A percentile compares a stretch with the other conserved stretches of the same genome.
phyloP scores from a whole-genome alignment of 2,888 invertebrate species.

The Ochropacha duplaris region DNA sequence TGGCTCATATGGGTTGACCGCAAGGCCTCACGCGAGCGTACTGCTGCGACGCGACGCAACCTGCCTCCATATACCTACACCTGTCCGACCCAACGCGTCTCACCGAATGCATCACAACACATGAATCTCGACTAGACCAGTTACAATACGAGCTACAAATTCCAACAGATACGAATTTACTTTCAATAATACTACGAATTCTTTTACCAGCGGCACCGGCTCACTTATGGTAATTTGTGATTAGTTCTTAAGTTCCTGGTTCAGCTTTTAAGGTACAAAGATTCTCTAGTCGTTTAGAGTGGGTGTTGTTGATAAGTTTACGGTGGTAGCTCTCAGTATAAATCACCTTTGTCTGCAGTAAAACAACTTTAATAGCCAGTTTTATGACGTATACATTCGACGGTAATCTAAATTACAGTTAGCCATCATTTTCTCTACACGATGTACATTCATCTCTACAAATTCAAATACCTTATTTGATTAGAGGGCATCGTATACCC shows the following conservation, averaged over 20 bases:
- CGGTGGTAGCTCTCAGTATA: constrained; percentile 8
- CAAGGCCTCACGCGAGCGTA: constrained; percentile 46
- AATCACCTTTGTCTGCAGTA: constrained; percentile 21
- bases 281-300: constrained; percentile 4
- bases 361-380: constrained; percentile 20
- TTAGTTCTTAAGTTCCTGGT: not conserved
- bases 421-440: constrained; percentile 32
- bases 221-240: not conserved
- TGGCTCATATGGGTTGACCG: constrained; percentile 67
- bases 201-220: not conserved
- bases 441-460: constrained; percentile 14
- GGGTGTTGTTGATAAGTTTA: constrained; percentile 7
- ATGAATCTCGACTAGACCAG: not conserved
- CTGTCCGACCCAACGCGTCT: not conserved
- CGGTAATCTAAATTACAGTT: constrained; percentile 48
- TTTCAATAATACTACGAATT: not conserved
- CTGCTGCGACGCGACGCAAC: not conserved
- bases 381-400: constrained; percentile 38
- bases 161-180: not conserved
- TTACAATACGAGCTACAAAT: not conserved
- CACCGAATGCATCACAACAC: not conserved
- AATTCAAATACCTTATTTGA: constrained; percentile 5
- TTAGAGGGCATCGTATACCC: constrained; percentile 15
- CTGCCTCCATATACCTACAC: constrained; percentile 6
- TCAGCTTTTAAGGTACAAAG: not conserved